Percentiles rank a stretch among this genome's conserved stretches.
These are phyloP conservation scores for Megaceryle torquata DNA, from an alignment of 2,113 vertebrate genomes.

Conservation along the genomic window DNA sequence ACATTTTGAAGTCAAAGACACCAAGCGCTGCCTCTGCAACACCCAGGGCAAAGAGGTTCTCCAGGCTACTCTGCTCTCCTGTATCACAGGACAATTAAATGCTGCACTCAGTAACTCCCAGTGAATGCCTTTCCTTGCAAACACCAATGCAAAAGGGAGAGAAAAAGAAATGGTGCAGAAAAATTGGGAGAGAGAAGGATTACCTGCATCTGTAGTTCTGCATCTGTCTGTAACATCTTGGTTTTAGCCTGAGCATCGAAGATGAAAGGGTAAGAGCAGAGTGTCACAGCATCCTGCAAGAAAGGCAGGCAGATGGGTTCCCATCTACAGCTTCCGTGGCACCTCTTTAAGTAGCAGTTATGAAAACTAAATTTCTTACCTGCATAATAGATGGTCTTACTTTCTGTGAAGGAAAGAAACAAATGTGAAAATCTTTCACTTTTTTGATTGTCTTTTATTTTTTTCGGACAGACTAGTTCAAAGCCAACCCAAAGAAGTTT, in stretches of 20 bases:
- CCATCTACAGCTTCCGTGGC: not conserved
- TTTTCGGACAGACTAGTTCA: not conserved
- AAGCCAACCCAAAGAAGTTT: not conserved
- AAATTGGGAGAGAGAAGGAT: not conserved
- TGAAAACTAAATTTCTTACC: constrained; percentile 70
- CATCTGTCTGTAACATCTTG: constrained; percentile 97
- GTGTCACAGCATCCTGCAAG: constrained; percentile 86
- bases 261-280: constrained; percentile 97
- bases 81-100: not conserved
- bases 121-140: not conserved
- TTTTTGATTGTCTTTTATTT: not conserved
- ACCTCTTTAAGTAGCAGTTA: not conserved
- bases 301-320: not conserved
- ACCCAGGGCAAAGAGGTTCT: not conserved
- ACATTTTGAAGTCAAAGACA: not conserved
- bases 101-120: not conserved
- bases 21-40: not conserved
- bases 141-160: not conserved
- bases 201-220: constrained; percentile 98
- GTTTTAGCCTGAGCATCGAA: constrained; percentile 97
- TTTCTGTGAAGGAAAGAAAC: constrained; percentile 79
- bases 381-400: constrained; percentile 86
- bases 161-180: not conserved
- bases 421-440: constrained; percentile 28
- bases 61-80: not conserved